Evolutionary conservation across 2,888 invertebrate species (phyloP).

Genomic region (Tridacna crocea): DNA sequence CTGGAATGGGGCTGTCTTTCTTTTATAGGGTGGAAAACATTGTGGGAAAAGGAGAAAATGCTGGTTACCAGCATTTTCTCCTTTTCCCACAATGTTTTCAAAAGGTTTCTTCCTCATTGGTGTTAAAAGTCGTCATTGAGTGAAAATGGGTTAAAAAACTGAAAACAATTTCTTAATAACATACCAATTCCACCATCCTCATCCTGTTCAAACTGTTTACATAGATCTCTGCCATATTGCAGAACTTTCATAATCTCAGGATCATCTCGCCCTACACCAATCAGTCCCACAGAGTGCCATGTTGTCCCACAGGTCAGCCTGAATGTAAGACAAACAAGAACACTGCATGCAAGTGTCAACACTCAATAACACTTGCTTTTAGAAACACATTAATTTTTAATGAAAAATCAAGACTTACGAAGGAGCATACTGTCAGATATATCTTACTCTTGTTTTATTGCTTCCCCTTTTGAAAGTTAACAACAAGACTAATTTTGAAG

Average conservation of each 20-base stretch:
- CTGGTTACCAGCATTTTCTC: background rate
- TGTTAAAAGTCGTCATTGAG: no score
- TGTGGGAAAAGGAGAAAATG: background rate
- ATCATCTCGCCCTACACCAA: slow-evolving; percentile 84
- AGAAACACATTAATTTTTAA: no score
- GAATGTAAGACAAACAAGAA: slow-evolving; percentile 20
- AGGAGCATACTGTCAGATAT: no score
- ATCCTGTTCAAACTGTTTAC: slow-evolving; percentile 79
- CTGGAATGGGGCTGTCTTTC: background rate
- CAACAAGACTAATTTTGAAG: no score
- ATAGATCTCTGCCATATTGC: slow-evolving; percentile 79
- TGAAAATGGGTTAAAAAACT: no score
- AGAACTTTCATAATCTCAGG: slow-evolving; percentile 89
- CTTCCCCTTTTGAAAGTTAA: no score
- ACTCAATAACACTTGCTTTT: no score
- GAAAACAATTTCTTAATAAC: no score
- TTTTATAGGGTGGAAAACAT: background rate
- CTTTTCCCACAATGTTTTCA: background rate
- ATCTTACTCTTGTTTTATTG: no score
- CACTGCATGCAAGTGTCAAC: no score
- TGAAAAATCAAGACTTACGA: no score
- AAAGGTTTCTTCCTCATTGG: no score
- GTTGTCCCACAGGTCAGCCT: slow-evolving; percentile 83
- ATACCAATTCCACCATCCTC: slow-evolving; percentile 62
- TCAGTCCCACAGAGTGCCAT: slow-evolving; percentile 82